phyloP scores from a whole-genome alignment of 2,888 invertebrate genomes.

The Scaptomyza caliginosa region DNA sequence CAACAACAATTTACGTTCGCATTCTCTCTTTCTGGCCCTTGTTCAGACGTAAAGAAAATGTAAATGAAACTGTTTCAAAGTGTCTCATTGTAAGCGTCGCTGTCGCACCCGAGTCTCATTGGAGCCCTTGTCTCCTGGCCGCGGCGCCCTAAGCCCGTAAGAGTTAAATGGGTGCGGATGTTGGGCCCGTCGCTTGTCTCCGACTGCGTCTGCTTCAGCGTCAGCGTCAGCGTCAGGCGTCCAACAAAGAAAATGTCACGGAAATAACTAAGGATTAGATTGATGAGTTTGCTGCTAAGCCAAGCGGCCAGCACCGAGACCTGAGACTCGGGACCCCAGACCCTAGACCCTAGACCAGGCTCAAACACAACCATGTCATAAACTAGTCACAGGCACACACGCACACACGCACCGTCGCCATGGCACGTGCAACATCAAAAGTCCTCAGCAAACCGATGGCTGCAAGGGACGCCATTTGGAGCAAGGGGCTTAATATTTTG shows the following conservation, averaged over 20 bases:
- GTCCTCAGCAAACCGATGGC: neutral
- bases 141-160: constrained; percentile 35
- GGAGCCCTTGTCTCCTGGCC: constrained; percentile 5
- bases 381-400: constrained; percentile 42
- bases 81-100: constrained; percentile 23
- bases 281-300: constrained; percentile 73
- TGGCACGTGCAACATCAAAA: constrained; percentile 33
- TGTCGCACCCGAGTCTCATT: neutral
- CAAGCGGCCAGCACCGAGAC: constrained; percentile 32
- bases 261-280: constrained; percentile 76
- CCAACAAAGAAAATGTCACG: constrained; percentile 75
- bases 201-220: constrained; percentile 44
- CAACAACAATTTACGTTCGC: neutral
- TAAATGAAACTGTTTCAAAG: constrained; percentile 70
- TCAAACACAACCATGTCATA: constrained; percentile 54
- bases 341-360: neutral
- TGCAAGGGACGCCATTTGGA: no score
- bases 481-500: constrained; percentile 34
- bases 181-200: constrained; percentile 30
- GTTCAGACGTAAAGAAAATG: constrained; percentile 65
- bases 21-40: constrained; percentile 1
- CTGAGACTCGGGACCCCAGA: neutral
- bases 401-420: constrained; percentile 3
- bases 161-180: constrained; percentile 64
- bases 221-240: no score